A percentile compares a stretch with the other conserved stretches of the same genome.
These are phyloP conservation scores for Coryphaenoides rupestris DNA, from an alignment of 2,113 vertebrate species.

Conservation along the genomic window DNA sequence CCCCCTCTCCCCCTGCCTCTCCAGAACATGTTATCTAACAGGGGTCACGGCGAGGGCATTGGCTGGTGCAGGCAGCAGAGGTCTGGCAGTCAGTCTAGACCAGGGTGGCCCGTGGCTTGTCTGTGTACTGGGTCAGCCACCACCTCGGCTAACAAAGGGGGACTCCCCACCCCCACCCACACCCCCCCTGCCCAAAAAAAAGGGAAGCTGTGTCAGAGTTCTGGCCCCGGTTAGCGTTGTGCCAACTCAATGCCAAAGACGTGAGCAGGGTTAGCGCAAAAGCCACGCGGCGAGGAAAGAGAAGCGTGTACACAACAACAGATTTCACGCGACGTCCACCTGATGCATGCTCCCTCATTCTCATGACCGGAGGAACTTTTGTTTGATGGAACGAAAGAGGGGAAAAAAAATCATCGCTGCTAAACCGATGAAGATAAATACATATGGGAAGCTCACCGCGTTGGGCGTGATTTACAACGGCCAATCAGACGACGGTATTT, in stretches of 20 bases:
- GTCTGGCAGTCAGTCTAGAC: slow-evolving; percentile 49
- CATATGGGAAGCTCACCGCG: too few species aligned
- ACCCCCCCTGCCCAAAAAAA: too few species aligned
- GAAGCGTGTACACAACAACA: slow-evolving; percentile 19
- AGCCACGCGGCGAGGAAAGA: slow-evolving; percentile 23
- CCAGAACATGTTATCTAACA: slow-evolving; percentile 61
- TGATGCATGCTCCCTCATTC: too few species aligned
- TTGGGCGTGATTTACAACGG: too few species aligned
- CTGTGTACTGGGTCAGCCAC: slow-evolving; percentile 33
- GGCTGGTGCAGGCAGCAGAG: slow-evolving; percentile 54
- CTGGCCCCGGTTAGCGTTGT: slow-evolving; percentile 23
- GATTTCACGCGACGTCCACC: neutral
- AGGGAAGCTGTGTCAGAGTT: slow-evolving; percentile 41
- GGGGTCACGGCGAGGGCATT: slow-evolving; percentile 48
- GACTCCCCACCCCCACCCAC: too few species aligned
- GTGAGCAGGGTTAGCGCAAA: neutral
- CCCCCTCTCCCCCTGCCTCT: slow-evolving; percentile 18
- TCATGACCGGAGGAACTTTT: too few species aligned
- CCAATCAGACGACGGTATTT: too few species aligned
- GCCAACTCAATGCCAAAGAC: slow-evolving; percentile 33
- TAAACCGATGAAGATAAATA: too few species aligned
- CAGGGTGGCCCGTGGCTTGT: slow-evolving; percentile 48
- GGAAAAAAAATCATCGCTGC: too few species aligned
- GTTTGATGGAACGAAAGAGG: too few species aligned
- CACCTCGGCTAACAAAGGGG: too few species aligned